phyloP scores from a whole-genome alignment of 2,888 invertebrate genomes.

The Torymus auratus region DNA sequence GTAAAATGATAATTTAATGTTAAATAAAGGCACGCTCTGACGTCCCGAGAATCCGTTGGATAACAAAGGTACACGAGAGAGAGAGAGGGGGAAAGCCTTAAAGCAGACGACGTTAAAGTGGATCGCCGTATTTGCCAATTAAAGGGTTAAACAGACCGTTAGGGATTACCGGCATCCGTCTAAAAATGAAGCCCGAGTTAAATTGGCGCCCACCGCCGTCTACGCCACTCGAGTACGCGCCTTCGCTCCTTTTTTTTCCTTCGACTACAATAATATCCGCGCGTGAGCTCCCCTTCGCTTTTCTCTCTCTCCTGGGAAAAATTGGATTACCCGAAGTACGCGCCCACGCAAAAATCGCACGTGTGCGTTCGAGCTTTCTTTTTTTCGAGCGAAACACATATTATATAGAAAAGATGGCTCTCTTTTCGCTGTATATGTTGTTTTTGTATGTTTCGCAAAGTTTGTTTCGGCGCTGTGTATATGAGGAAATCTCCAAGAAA shows the following conservation, averaged over 20 bases:
- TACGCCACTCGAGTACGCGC: background rate
- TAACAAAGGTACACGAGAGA: conserved; percentile 35
- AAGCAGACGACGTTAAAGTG: conserved; percentile 54
- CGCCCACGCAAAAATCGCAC: background rate
- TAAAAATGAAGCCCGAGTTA: conserved; percentile 49
- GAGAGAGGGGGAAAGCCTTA: conserved; percentile 29
- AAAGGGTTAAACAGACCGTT: conserved; percentile 58
- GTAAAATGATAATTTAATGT: conserved; percentile 49
- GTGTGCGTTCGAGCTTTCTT: too few relatives aligned
- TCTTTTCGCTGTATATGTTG: too few relatives aligned
- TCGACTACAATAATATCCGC: conserved; percentile 18
- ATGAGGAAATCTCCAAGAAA: too few relatives aligned
- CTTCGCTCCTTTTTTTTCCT: conserved; percentile 1
- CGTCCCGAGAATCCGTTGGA: background rate
- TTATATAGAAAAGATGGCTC: too few relatives aligned
- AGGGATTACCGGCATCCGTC: conserved; percentile 52
- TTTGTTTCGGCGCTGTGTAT: too few relatives aligned
- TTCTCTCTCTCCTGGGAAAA: background rate
- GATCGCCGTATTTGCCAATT: conserved; percentile 56
- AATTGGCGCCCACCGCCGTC: conserved; percentile 19
- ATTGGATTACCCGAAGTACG: conserved; percentile 37
- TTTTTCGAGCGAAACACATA: too few relatives aligned
- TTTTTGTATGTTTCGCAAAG: too few relatives aligned
- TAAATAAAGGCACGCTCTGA: conserved; percentile 23
- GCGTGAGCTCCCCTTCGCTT: background rate